phyloP scores from a whole-genome alignment of 1,140 invertebrate species.

The Holcopasites calliopsidis region DNA sequence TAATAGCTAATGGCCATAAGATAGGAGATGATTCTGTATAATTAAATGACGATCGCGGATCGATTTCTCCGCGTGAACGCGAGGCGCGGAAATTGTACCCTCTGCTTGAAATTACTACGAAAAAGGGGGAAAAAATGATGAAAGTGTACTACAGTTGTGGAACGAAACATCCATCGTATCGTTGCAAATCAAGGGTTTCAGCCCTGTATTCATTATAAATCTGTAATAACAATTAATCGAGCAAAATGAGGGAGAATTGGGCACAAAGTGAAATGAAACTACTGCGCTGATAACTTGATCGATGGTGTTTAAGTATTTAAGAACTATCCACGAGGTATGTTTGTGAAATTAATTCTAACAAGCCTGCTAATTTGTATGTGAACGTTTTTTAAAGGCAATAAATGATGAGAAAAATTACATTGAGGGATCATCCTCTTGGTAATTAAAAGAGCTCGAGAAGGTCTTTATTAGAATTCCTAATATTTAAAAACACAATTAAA shows the following conservation, averaged over 20 bases:
- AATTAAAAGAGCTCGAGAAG: too few relatives aligned
- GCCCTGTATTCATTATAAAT: not conserved
- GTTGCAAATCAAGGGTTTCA: not conserved
- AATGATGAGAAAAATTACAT: too few relatives aligned
- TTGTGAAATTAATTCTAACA: not conserved
- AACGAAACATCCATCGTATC: not conserved
- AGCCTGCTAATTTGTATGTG: not conserved
- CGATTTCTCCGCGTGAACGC: not conserved
- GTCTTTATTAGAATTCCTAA: too few relatives aligned
- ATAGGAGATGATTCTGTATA: conserved; percentile 5
- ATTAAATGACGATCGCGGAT: conserved; percentile 13
- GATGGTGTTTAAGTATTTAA: not conserved
- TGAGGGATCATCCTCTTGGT: too few relatives aligned
- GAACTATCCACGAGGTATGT: not conserved
- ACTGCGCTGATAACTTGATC: not conserved
- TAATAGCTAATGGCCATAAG: conserved; percentile 4
- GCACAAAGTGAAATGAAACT: not conserved
- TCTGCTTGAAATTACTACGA: not conserved
- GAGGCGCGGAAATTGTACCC: not conserved
- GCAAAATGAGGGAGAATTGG: not conserved
- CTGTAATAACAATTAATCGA: not conserved
- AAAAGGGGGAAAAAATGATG: not conserved
- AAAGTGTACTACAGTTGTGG: not conserved
- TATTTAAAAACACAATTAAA: too few relatives aligned
- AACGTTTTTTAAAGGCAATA: not conserved